Evolutionary conservation across 1,140 invertebrate species (phyloP).

Genomic region (Drosophila lowei): DNA sequence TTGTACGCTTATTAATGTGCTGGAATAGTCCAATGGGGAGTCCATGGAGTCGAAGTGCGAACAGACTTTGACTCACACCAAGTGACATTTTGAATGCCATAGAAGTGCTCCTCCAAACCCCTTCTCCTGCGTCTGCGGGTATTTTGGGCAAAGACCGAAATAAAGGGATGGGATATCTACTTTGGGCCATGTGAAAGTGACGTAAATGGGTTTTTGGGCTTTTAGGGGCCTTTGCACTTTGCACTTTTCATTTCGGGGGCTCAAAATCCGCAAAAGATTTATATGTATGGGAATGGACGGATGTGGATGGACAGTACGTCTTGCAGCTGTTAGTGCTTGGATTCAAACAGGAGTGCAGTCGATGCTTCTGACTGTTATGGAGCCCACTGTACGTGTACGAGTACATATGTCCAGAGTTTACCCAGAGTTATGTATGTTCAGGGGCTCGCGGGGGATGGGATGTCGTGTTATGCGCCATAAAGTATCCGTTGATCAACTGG

Average conservation of each 20-base stretch:
- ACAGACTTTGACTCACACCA: conserved; percentile 16
- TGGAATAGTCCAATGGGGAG: too few relatives aligned
- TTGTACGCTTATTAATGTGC: too few relatives aligned
- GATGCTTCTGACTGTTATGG: conserved; percentile 14
- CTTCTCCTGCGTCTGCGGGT: neutral
- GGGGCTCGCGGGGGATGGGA: neutral
- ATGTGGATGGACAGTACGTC: conserved; percentile 9
- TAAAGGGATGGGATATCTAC: conserved; percentile 39
- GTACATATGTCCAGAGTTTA: too few relatives aligned
- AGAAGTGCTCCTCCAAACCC: neutral
- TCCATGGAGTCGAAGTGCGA: too few relatives aligned
- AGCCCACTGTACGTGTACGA: neutral
- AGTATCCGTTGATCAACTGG: conserved; percentile 47
- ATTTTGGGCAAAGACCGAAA: conserved; percentile 35
- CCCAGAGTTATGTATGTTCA: neutral
- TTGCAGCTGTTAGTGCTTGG: neutral
- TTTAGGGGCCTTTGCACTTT: conserved; percentile 31
- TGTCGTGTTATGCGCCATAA: conserved; percentile 45
- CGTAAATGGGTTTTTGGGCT: conserved; percentile 30
- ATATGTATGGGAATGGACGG: conserved; percentile 2
- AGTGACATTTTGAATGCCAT: conserved; percentile 40
- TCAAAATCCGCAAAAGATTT: conserved; percentile 15
- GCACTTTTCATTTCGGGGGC: conserved; percentile 13
- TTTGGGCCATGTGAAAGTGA: conserved; percentile 31
- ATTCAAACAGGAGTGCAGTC: neutral